Percentiles rank a stretch among this genome's conserved stretches.
phyloP scores from a whole-genome alignment of 2,888 invertebrate species.

The Erebia ligea region DNA sequence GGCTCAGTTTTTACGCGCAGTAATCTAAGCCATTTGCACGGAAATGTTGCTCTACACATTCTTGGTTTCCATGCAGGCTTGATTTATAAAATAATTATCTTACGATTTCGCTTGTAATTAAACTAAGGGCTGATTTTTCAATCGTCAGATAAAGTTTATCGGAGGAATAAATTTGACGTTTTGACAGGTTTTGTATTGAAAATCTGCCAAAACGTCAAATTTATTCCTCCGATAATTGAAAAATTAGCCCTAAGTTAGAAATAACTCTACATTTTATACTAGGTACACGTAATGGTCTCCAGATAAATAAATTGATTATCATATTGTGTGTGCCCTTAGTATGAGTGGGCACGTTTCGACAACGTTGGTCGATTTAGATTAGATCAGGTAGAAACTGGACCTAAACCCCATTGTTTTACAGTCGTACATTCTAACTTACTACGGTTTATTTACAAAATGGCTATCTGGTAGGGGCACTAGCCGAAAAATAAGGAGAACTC shows the following conservation, averaged over 20 bases:
- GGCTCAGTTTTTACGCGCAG: background rate
- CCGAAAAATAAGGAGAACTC: background rate
- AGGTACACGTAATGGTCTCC: conserved; percentile 7
- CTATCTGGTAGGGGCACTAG: background rate
- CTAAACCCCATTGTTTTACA: no score
- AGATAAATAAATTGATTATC: conserved; percentile 2
- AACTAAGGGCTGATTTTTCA: no score
- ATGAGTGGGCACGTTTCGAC: background rate
- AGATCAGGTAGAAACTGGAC: no score
- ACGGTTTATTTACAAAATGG: background rate
- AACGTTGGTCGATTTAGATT: background rate
- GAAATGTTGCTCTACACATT: conserved; percentile 9
- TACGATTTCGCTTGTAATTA: conserved; percentile 3
- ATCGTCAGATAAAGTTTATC: no score
- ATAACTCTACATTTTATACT: conserved; percentile 6
- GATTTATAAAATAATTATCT: background rate
- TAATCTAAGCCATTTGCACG: conserved; percentile 7
- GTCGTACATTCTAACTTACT: background rate
- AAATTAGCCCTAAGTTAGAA: no score
- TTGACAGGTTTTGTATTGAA: no score
- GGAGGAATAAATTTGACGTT: no score
- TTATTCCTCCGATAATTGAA: no score
- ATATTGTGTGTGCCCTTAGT: background rate
- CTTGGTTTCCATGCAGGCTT: conserved; percentile 9
- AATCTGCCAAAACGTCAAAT: no score